Conservation (phyloP, 1,140 invertebrate species). For the Hormaphis cornu region DNA sequence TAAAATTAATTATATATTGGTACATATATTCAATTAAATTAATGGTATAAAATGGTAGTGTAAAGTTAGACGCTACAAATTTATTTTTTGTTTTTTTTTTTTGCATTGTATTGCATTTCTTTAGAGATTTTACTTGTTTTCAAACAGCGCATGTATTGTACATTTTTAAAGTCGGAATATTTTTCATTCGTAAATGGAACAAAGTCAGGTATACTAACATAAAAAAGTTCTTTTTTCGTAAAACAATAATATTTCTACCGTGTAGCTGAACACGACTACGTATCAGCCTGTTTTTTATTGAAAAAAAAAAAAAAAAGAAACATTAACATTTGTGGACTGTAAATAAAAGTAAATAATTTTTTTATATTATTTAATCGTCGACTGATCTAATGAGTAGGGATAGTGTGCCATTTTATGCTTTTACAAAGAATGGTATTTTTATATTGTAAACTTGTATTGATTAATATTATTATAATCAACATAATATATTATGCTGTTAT, state of each 20-base stretch:
- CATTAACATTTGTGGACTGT: not conserved
- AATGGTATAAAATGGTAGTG: too few species aligned
- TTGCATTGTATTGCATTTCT: not conserved
- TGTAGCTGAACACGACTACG: not conserved
- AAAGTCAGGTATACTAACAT: not conserved
- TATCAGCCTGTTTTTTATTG: too few species aligned
- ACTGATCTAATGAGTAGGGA: constrained; percentile 25
- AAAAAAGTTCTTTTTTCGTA: not conserved
- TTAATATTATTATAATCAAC: constrained; percentile 5
- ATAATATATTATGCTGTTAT: constrained; percentile 14
- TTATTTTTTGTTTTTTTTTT: not conserved
- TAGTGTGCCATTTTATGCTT: constrained; percentile 30
- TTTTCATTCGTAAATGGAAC: too few species aligned
- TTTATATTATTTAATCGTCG: constrained; percentile 23
- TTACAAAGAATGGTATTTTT: constrained; percentile 23
- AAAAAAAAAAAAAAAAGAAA: not conserved
- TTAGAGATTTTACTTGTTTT: not conserved
- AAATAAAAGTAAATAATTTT: not conserved
- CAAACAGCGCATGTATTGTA: not conserved
- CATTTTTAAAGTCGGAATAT: too few species aligned
- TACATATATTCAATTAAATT: too few species aligned
- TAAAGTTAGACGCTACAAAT: too few species aligned
- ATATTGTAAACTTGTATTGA: constrained; percentile 6
- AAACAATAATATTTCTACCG: not conserved
- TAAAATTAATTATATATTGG: too few species aligned